A percentile compares a stretch with the other conserved stretches of the same genome.
Evolutionary conservation across 1,140 invertebrate genomes (phyloP).

Genomic region (Apis dorsata): DNA sequence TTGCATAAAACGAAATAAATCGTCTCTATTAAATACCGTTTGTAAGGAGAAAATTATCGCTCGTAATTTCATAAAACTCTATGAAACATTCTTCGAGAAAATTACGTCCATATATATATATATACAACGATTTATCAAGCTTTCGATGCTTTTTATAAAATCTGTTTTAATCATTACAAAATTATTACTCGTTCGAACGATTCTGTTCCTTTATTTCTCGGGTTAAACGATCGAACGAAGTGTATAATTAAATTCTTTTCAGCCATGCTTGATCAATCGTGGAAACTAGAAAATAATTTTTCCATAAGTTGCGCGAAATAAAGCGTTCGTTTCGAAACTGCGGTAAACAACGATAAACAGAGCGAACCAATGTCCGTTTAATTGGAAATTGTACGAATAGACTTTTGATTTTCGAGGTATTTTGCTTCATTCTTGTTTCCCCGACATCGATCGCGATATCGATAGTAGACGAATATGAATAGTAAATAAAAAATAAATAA

Average conservation of each 20-base stretch:
- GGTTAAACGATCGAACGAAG: too few relatives aligned
- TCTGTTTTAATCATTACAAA: background rate
- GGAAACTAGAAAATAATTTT: too few relatives aligned
- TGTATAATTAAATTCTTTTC: too few relatives aligned
- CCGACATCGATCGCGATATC: background rate
- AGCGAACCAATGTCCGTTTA: background rate
- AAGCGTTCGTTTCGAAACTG: too few relatives aligned
- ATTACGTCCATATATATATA: too few relatives aligned
- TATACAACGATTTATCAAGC: background rate
- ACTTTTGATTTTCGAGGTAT: background rate
- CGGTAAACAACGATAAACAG: background rate
- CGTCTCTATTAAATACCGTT: background rate
- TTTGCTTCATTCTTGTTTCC: background rate
- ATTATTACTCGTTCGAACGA: background rate
- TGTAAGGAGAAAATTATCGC: background rate
- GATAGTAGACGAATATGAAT: background rate
- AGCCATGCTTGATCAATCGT: too few relatives aligned
- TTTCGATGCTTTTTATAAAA: background rate
- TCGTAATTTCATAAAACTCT: too few relatives aligned
- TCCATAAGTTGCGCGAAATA: too few relatives aligned
- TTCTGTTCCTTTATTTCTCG: too few relatives aligned
- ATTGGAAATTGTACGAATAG: background rate
- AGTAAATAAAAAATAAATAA: background rate
- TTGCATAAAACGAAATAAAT: background rate
- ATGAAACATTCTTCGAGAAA: too few relatives aligned